These are phyloP conservation scores for Lasioglossum leucozonium DNA, from an alignment of 2,888 invertebrate species.

Conservation along the genomic window DNA sequence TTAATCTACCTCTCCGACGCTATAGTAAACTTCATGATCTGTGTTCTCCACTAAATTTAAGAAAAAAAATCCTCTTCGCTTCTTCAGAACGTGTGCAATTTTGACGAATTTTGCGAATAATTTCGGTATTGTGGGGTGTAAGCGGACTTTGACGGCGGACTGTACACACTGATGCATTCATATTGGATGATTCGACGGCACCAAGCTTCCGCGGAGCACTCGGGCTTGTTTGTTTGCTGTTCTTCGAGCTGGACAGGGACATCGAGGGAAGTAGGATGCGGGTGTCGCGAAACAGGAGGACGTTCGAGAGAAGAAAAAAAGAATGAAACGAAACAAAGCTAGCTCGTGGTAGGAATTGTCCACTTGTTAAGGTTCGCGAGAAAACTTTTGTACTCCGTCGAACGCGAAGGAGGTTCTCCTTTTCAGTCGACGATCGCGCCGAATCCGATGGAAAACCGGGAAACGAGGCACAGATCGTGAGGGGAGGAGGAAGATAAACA, in stretches of 20 bases:
- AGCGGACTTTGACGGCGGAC: not conserved
- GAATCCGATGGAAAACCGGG: not conserved
- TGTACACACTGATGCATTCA: not conserved
- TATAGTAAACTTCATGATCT: not conserved
- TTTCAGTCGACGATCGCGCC: conserved; percentile 57
- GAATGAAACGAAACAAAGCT: conserved; percentile 9
- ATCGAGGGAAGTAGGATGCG: conserved; percentile 32
- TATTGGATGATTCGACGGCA: conserved; percentile 33
- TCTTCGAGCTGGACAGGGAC: conserved; percentile 21
- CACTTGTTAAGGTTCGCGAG: conserved; percentile 42
- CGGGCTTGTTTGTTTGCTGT: conserved; percentile 49
- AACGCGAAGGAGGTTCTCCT: conserved; percentile 15
- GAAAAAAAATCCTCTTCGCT: not conserved
- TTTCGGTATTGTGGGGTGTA: not conserved
- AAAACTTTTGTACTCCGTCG: conserved; percentile 13
- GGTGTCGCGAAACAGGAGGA: not conserved
- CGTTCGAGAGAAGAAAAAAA: not conserved
- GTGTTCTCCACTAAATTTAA: conserved; percentile 2
- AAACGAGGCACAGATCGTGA: not conserved
- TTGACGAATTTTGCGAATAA: not conserved
- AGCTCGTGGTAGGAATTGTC: conserved; percentile 22
- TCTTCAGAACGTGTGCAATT: not conserved
- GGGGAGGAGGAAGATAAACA: not conserved
- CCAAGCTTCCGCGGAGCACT: conserved; percentile 58
- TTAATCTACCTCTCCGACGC: not conserved